Evolutionary conservation across 2,113 vertebrate genomes (phyloP).

Genomic region (Oncorhynchus masou): DNA sequence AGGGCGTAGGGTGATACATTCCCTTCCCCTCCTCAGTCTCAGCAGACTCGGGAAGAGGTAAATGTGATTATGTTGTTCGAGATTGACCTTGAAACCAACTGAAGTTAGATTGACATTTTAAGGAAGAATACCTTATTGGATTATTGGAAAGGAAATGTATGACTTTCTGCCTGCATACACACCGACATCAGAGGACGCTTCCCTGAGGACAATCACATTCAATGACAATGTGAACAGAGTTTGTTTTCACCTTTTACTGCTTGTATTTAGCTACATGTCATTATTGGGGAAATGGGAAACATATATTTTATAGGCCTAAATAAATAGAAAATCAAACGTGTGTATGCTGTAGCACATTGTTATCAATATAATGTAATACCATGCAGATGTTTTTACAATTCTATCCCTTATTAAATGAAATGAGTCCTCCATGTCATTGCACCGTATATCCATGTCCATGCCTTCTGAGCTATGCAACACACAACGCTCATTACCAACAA

Average conservation of each 20-base stretch:
- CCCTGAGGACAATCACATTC: conserved; percentile 1
- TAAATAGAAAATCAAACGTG: no score
- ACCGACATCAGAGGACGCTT: conserved; percentile 24
- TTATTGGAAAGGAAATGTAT: conserved; percentile 49
- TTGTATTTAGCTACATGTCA: no score
- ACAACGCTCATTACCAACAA: conserved; percentile 40
- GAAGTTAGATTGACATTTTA: no score
- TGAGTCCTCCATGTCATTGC: no score
- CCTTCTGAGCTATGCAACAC: conserved; percentile 34
- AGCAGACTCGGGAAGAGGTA: conserved; percentile 11
- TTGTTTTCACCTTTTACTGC: neutral
- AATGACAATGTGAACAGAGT: conserved; percentile 3
- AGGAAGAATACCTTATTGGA: conserved; percentile 44
- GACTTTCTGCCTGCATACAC: conserved; percentile 18
- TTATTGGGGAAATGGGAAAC: neutral
- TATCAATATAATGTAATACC: no score
- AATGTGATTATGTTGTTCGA: conserved; percentile 50
- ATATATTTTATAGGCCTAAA: neutral
- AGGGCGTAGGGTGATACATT: conserved; percentile 72
- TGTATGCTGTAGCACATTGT: no score
- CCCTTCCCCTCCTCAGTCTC: conserved; percentile 44
- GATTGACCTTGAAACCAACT: no score
- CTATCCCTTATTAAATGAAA: no score
- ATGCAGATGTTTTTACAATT: no score
- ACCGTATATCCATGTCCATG: neutral